Percentiles rank a stretch among this genome's conserved stretches.
Evolutionary conservation across 2,113 vertebrate species (phyloP).

Genomic region (Suricata suricatta): DNA sequence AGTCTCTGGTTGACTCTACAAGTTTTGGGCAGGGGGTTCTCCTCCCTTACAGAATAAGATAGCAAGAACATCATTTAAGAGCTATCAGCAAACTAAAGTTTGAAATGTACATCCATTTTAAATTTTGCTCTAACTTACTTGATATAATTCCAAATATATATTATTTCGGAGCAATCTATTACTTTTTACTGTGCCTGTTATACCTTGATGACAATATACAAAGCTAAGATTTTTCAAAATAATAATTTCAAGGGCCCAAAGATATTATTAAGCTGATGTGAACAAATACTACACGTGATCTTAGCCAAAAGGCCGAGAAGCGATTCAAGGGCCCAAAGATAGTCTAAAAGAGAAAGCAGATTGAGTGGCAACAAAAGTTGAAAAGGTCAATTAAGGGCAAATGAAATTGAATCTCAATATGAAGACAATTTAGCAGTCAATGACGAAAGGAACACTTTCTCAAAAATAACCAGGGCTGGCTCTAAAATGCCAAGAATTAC

Average conservation of each 20-base stretch:
- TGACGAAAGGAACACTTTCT: neutral
- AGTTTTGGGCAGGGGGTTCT: neutral
- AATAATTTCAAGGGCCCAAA: neutral
- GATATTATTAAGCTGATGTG: no score
- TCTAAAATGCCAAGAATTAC: conserved; percentile 4
- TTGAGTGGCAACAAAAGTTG: neutral
- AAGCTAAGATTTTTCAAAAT: neutral
- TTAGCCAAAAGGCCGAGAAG: no score
- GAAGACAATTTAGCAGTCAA: neutral
- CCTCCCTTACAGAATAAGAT: neutral
- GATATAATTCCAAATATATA: neutral
- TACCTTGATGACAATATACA: neutral
- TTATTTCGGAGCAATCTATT: neutral
- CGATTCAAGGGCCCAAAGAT: neutral
- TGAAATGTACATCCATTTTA: neutral
- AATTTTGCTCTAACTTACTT: neutral
- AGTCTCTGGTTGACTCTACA: neutral
- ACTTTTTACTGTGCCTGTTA: neutral
- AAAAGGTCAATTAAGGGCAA: neutral
- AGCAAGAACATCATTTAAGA: neutral
- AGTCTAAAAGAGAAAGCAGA: neutral
- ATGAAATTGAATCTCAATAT: neutral
- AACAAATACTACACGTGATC: no score
- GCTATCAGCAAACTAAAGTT: neutral
- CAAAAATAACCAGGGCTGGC: neutral